Conservation (phyloP, 2,113 vertebrate genomes). For the Tonatia bakeri region DNA sequence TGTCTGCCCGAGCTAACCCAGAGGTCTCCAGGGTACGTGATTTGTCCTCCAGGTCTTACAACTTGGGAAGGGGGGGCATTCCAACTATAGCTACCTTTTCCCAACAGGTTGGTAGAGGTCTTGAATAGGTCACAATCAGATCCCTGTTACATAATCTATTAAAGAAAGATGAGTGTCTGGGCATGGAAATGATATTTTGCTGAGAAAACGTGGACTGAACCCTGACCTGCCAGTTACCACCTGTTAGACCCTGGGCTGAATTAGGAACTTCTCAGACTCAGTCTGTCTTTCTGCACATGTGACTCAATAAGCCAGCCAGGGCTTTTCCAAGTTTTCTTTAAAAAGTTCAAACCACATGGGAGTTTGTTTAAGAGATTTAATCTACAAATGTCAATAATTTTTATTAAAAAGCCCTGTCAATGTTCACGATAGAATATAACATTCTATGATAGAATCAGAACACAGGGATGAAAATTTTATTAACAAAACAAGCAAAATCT, state of each 20-base stretch:
- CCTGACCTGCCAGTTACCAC: background rate
- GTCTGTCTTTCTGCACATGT: background rate
- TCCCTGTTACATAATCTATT: background rate
- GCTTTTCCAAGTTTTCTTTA: background rate
- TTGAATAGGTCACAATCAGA: background rate
- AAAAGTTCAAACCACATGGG: background rate
- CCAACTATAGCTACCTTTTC: background rate
- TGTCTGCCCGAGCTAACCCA: background rate
- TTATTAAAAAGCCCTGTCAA: background rate
- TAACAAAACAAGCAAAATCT: slow-evolving; percentile 23
- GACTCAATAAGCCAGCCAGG: background rate
- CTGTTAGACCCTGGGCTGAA: background rate
- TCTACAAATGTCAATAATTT: background rate
- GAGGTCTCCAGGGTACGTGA: background rate
- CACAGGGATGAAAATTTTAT: background rate
- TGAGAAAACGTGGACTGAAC: background rate
- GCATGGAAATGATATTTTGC: background rate
- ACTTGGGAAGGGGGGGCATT: too few species aligned
- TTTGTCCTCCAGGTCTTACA: background rate
- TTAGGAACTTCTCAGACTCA: background rate
- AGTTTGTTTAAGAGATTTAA: background rate
- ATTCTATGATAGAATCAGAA: slow-evolving; percentile 7
- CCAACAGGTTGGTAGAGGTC: background rate
- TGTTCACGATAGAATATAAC: background rate
- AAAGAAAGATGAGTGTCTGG: background rate